Evolutionary conservation across 2,113 vertebrate species (phyloP), one percentile per base, ranked within the genome.

Genomic region (Nycticryphes semicollaris): DNA sequence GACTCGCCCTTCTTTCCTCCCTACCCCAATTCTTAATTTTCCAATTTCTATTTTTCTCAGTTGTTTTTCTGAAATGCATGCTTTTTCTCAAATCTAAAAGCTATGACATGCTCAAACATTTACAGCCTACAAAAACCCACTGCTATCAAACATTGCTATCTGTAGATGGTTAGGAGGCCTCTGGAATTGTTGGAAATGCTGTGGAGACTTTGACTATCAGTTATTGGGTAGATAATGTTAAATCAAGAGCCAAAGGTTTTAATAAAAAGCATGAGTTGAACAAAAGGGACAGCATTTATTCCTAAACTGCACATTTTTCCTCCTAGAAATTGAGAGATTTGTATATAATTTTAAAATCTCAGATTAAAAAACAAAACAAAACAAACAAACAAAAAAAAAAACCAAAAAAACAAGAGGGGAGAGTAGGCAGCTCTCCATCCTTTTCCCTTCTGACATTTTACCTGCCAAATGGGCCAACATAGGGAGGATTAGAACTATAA

Each of bases 191-290:
- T 91, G 81, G 76, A 89, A 48, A 86, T 3, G 50, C 64, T 33
- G 17, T 23, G 66, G 68, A 73, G 80, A 90, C 30, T 95, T 72
- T 60, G 60, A 64, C 59, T 84, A 72, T 80, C 53, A 85, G 84
- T 93, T 92, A 64, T 19, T 47, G 70, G 19, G n/a, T 51, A 84
- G 67, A 70, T 70, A 95, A 83, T 60, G 27, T 59, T 70, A 96
- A 94, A 96, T 92, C 75, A 90, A 91, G 57, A 94, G 90, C 76
- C 93, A 96, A 93, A 90, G 14, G 86, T 14, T 70, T 69, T 77
- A 96, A 97, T 89, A 94, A 93, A 96, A 96, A 96, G 41, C 72
- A 94, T 68, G 64, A 97, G n/a, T 57, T 96, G 75, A 94, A 86
- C 28, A 77, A 77, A 84, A 92, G 47, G 90, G 25, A 73, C 10